Conservation (phyloP, 2,797 vertebrate genomes). For the Falco cherrug region DNA sequence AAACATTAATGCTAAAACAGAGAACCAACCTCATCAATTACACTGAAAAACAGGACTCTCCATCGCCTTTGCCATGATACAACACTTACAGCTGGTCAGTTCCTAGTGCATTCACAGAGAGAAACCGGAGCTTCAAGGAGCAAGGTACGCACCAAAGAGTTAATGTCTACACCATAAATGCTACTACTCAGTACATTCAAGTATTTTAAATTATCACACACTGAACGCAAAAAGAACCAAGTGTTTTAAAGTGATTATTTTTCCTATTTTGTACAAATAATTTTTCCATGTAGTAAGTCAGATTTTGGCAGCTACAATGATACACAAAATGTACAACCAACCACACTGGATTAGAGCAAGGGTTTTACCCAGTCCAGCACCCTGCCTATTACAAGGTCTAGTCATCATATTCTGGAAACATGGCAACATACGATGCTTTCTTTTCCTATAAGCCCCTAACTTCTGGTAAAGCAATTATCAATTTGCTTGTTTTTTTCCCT, state of each 20-base stretch:
- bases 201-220: background rate
- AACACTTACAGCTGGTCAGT: background rate
- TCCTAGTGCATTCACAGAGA: background rate
- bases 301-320: background rate
- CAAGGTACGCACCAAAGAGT: background rate
- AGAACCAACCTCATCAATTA: background rate
- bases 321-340: accelerated
- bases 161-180: accelerated
- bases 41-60: accelerated
- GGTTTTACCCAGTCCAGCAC: background rate
- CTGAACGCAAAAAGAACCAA: background rate
- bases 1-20: background rate
- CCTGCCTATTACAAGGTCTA: background rate
- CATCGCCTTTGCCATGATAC: accelerated
- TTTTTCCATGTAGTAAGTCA: accelerated
- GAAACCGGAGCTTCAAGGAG: background rate
- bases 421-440: accelerated
- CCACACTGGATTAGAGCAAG: too few species aligned
- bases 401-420: accelerated
- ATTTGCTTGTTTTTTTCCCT: background rate
- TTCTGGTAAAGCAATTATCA: background rate
- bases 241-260: background rate
- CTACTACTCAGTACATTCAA: background rate
- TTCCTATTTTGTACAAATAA: accelerated
- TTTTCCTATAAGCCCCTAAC: background rate